Percentiles rank a stretch among this genome's conserved stretches.
phyloP scores from a whole-genome alignment of 2,797 vertebrate species.

The Phataginus tetradactyla region DNA sequence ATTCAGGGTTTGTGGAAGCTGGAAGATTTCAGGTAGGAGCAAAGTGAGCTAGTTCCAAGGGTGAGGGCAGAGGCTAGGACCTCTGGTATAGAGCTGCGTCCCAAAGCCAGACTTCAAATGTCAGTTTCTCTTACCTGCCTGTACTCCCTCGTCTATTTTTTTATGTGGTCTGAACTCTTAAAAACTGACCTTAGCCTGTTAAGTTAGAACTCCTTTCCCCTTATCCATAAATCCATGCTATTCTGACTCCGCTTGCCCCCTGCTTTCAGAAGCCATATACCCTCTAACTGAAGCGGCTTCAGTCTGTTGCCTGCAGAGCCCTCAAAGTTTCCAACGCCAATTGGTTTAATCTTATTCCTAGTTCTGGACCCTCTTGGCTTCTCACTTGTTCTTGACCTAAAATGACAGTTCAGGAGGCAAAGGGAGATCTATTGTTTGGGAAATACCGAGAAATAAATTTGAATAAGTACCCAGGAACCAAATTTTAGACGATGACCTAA shows the following conservation, averaged over 20 bases:
- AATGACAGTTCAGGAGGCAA: not conserved
- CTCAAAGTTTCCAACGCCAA: not conserved
- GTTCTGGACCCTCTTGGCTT: not conserved
- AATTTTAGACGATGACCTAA: not conserved
- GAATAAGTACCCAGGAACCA: not conserved
- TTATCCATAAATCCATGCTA: not conserved
- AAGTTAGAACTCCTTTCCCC: not conserved
- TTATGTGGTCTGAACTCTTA: not conserved
- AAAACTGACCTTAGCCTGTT: not conserved
- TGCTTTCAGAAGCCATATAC: not conserved
- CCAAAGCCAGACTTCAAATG: fast-evolving
- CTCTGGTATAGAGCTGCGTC: not conserved
- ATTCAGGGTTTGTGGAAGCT: not conserved
- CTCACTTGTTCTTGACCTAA: not conserved
- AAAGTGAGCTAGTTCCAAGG: not conserved
- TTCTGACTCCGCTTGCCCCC: not conserved
- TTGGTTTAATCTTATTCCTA: not conserved
- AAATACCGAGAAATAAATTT: not conserved
- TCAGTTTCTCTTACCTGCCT: not conserved
- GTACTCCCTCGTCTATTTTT: not conserved
- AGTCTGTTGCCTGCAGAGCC: not conserved
- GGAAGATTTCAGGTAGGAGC: not conserved
- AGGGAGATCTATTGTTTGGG: not conserved
- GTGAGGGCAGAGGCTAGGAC: not conserved
- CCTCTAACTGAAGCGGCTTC: not conserved